Base-by-base conservation (phyloP, 2,797 vertebrate species). In the Acipenser oxyrinchus region DNA sequence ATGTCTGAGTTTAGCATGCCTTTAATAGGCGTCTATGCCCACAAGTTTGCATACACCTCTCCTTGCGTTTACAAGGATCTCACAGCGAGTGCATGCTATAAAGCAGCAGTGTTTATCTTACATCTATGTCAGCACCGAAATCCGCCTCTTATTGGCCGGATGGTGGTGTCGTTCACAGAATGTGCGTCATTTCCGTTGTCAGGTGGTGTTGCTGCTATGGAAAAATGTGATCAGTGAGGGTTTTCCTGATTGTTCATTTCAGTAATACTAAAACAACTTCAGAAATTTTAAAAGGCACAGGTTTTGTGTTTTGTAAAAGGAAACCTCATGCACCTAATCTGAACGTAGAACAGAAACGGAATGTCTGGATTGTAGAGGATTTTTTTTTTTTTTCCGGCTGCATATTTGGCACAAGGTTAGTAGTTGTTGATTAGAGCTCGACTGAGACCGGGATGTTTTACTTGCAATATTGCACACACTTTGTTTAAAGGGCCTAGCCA, bases 121-220 rank as follows among this genome's bases (percentile, higher is more conserved):
- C 23, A 37, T 37, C 23, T 37, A 37, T 2, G 23, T 37, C 23
- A 2, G 23, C 23, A 37, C 23, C 64, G 10, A 4, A 48, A 51
- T 12, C 2, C 0, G 13, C 0, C 15, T 51, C 2, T 68, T 52
- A 89, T 89, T 89, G 87, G 90, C 62, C 69, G 68, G 64, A 0
- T 1, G 4, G 1, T 0, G 67, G 78, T 78, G 86, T 84, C 90
- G 79, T 71, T 90, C 88, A 86, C 64, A 52, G 48, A 48, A 68
- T 77, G 80, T 92, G 90, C 95, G 94, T 95, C 93, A 96, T 82
- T 91, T 97, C 94, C 94, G 94, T 93, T 94, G 94, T 93, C 93
- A 95, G 94, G 94, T 93, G 94, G 93, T 78, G 91, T 83, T 55
- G 52, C 23, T 90, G 88, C 87, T 89, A 88, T 92, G 90, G 90